phyloP scores from a whole-genome alignment of 2,888 invertebrate genomes.

The Drosophila kanekoi region DNA sequence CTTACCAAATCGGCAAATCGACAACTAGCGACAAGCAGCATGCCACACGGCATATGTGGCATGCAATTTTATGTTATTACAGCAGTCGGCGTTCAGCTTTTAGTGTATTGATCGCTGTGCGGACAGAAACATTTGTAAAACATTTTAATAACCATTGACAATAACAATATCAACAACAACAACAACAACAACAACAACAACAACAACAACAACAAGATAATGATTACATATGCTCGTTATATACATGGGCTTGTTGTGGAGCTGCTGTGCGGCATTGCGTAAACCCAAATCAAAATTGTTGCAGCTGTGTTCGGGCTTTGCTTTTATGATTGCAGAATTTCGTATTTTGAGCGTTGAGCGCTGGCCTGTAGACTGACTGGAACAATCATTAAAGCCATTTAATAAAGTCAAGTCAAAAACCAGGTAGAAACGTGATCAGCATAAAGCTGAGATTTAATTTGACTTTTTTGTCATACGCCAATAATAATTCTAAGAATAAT shows the following conservation, averaged over 20 bases:
- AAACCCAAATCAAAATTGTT: slow-evolving; percentile 29
- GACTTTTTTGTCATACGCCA: not conserved
- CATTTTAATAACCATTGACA: slow-evolving; percentile 79
- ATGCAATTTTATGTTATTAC: slow-evolving; percentile 65
- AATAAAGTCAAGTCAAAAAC: slow-evolving; percentile 17
- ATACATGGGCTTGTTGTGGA: slow-evolving; percentile 9
- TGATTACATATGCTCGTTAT: slow-evolving; percentile 23
- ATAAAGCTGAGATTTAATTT: slow-evolving; percentile 16
- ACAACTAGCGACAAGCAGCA: slow-evolving; percentile 31
- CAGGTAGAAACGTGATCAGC: slow-evolving; percentile 44
- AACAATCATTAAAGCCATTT: slow-evolving; percentile 28
- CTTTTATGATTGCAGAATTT: slow-evolving; percentile 38
- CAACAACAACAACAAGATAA: slow-evolving; percentile 34
- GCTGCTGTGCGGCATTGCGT: slow-evolving; percentile 43
- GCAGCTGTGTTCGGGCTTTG: slow-evolving; percentile 50
- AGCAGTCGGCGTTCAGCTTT: slow-evolving; percentile 38
- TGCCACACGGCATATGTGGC: slow-evolving; percentile 54
- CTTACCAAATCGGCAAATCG: slow-evolving; percentile 40
- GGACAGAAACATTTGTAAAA: slow-evolving; percentile 78
- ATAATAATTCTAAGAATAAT: slow-evolving; percentile 10
- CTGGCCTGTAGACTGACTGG: not conserved
- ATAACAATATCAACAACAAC: slow-evolving; percentile 49
- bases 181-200: slow-evolving; percentile 26
- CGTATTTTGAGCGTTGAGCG: slow-evolving; percentile 19
- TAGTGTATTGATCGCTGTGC: slow-evolving; percentile 47